A percentile compares a stretch with the other conserved stretches of the same genome.
Evolutionary conservation across 2,113 vertebrate species (phyloP).

Genomic region (Pseudorectes ferrugineus): DNA sequence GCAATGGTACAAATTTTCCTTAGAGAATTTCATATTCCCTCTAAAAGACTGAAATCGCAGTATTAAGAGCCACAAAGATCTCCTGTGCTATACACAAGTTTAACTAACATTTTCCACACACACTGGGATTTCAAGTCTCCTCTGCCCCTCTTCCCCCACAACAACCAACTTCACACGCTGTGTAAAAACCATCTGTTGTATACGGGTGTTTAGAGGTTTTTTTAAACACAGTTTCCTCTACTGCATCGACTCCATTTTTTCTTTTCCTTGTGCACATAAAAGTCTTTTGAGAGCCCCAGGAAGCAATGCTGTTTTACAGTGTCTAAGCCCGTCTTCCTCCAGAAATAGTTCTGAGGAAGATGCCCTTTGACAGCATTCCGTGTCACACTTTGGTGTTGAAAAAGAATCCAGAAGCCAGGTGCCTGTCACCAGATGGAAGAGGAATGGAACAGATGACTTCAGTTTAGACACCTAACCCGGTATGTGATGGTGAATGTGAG

Average conservation of each 20-base stretch:
- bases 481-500: not conserved
- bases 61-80: not conserved
- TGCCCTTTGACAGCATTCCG: not conserved
- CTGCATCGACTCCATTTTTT: not conserved
- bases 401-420: slow-evolving; percentile 13
- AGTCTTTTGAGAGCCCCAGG: not conserved
- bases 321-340: not conserved
- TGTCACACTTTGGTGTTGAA: not conserved
- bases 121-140: not conserved
- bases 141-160: not conserved
- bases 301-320: not conserved
- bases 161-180: not conserved
- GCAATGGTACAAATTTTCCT: not conserved
- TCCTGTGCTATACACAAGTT: not conserved
- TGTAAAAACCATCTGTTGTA: slow-evolving; percentile 1
- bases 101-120: not conserved
- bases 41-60: not conserved
- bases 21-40: not conserved
- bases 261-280: not conserved
- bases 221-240: not conserved
- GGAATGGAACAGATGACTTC: not conserved
- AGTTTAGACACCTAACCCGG: not conserved
- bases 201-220: not conserved
- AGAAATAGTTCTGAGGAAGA: not conserved
- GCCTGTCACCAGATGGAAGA: slow-evolving; percentile 7